These are phyloP conservation scores for Atherix ibis DNA, from an alignment of 2,888 invertebrate genomes.

Conservation along the genomic window DNA sequence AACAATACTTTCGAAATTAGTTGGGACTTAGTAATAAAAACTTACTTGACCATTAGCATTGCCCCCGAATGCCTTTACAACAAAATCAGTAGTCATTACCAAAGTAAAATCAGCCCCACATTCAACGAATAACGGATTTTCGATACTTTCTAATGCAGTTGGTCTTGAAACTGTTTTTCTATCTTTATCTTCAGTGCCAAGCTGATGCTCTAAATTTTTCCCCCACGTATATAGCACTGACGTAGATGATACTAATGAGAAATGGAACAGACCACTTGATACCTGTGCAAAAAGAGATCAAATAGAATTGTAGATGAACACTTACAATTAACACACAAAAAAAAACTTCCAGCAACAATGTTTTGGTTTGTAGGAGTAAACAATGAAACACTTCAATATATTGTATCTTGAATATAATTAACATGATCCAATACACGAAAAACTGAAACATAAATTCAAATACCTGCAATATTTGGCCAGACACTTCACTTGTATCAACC, in stretches of 20 bases:
- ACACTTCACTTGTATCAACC: slow-evolving; percentile 46
- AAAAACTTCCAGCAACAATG: slow-evolving; percentile 1
- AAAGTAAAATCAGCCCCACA: slow-evolving; percentile 33
- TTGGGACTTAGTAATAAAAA: too few relatives aligned
- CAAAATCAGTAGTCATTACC: slow-evolving; percentile 29
- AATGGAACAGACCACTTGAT: slow-evolving; percentile 72
- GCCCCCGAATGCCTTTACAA: slow-evolving; percentile 32
- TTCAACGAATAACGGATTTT: slow-evolving; percentile 28
- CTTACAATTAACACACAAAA: slow-evolving; percentile 4
- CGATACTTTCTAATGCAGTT: slow-evolving; percentile 25
- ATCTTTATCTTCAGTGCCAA: slow-evolving; percentile 42
- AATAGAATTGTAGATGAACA: neutral
- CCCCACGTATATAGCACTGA: slow-evolving; percentile 74
- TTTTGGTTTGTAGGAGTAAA: too few relatives aligned
- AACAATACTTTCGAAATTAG: too few relatives aligned
- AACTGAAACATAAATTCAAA: slow-evolving; percentile 1
- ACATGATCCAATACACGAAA: neutral
- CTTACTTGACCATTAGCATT: slow-evolving; percentile 31
- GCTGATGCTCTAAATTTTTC: slow-evolving; percentile 76
- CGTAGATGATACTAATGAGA: slow-evolving; percentile 51
- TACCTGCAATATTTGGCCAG: slow-evolving; percentile 47
- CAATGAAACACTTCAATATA: too few relatives aligned
- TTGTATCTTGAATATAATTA: too few relatives aligned
- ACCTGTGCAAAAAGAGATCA: slow-evolving; percentile 23
- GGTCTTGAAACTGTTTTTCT: slow-evolving; percentile 26